Base-by-base conservation (phyloP, 2,888 invertebrate genomes). In the Pinctada fucata region DNA sequence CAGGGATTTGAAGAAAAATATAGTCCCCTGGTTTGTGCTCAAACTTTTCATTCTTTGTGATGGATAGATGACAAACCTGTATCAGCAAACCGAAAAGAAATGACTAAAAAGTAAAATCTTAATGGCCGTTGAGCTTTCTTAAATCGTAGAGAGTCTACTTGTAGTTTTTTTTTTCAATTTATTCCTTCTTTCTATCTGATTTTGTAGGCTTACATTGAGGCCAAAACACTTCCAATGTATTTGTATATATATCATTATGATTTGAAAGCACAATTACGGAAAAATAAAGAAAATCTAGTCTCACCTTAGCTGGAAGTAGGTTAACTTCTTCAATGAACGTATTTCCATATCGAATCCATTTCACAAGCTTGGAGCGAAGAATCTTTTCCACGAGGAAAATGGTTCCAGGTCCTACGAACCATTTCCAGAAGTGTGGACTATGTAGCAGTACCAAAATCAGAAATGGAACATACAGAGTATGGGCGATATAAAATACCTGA, bases 391-490 rank as follows among this genome's bases (percentile, higher is more conserved):
- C 92, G 0, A 95, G 84, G 91, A 96, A 98, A 0, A 97, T 93
- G 1, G 95, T 88, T 0, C 97, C 97, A 0, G 98, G 98, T 2
- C 95, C 92, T 52, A 97, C 93, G 91, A 98, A 97, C 97, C 98
- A 98, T 92, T 96, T 97, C 97, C 97, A 98, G 93, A 97, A 98
- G 92, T 96, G 96, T 0, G 97, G 97, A 0, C 96, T 97, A 92
- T 98, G 98, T 79, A 97, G 94, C 68, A 97, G 94, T 13, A 96
- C 93, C 2, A 98, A 92, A 31, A 96, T 76, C 96, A 96, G 97
- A 92, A 97, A 98, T 0, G 96, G 96, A 2, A 97, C 94, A 92
- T 97, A 92, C 81, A 98, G 93, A 52, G 97, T 93, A 91, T 98
- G 98, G 0, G 97, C 97, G 96, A 97, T 97, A 93, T 98, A 98